Evolutionary conservation across 2,113 vertebrate genomes (phyloP), one percentile per base, ranked within the genome.

Genomic region (Dicerorhinus sumatrensis): DNA sequence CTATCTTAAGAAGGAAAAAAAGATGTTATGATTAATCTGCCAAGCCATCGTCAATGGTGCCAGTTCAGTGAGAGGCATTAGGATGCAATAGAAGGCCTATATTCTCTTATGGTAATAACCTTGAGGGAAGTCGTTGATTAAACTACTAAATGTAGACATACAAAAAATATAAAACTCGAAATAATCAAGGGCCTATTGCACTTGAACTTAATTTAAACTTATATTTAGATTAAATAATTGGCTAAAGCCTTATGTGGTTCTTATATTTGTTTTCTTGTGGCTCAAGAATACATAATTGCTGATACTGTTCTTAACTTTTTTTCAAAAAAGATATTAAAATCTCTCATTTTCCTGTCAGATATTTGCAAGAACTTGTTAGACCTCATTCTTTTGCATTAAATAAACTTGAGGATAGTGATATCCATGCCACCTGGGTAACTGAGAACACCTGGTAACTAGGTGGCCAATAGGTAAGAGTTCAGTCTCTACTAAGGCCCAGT

Each of bases 301-400:
- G 75, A 17, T 95, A 27, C 84, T 17, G 12, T 42, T 81, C 11
- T 89, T 12, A 82, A 13, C 2, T 70, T 48, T 94, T 87, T 95
- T 48, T 29, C 51, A 62, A 63, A 96, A 51, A 54, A 60, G 3
- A 10, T 3, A n/a, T 51, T 90, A 70, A 93, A 8, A 82, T 96
- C 46, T 90, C 12, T 80, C 13, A 62, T 91, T 96, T 97, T 91
- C 27, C 29, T 81, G 27, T 69, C 3, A 97, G 56, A 58, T 93
- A 79, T 58, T 97, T 96, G 81, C 72, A 97, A 91, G 89, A 60
- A 93, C 36, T 31, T 85, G 21, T 85, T 69, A 97, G 12, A 46
- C 39, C 93, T 96, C 46, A 93, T 96, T 81, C 1, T 93, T 36
- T 73, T 75, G 23, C 2, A 83, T 97, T 76, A 70, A 80, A 96